These are phyloP conservation scores for Callimorpha dominula DNA, from an alignment of 2,888 invertebrate genomes.

Conservation along the genomic window DNA sequence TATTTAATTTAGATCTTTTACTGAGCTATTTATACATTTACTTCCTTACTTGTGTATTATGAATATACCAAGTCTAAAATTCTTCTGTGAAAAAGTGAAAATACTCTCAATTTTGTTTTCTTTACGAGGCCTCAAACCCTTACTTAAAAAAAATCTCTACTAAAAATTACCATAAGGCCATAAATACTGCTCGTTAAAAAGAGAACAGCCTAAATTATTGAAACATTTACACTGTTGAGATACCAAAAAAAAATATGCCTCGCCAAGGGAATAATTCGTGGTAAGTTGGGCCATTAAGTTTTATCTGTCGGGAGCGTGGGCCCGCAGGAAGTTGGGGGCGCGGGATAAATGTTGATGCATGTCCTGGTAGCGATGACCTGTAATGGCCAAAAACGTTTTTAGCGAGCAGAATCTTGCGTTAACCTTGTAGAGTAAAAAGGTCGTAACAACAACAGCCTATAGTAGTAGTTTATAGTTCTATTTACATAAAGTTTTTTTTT, in stretches of 20 bases:
- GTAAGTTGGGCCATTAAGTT: constrained; percentile 83
- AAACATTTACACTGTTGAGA: constrained; percentile 60
- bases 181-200: constrained; percentile 53
- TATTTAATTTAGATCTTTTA: neutral
- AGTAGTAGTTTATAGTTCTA: too few relatives aligned
- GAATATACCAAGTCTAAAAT: neutral
- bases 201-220: constrained; percentile 60
- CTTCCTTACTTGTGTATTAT: neutral
- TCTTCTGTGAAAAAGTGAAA: neutral
- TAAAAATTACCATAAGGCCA: constrained; percentile 56
- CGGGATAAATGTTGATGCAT: constrained; percentile 53
- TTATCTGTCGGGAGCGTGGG: constrained; percentile 67
- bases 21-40: neutral
- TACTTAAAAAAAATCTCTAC: constrained; percentile 2
- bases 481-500: too few relatives aligned
- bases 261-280: constrained; percentile 73
- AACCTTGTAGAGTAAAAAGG: neutral
- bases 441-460: neutral
- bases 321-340: constrained; percentile 46
- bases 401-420: neutral
- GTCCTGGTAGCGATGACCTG: constrained; percentile 48
- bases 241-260: constrained; percentile 59
- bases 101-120: constrained; percentile 3
- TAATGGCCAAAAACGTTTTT: constrained; percentile 43
- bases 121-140: constrained; percentile 1